Base-by-base conservation (phyloP, 1,140 invertebrate species). In the Zaprionus vittiger region DNA sequence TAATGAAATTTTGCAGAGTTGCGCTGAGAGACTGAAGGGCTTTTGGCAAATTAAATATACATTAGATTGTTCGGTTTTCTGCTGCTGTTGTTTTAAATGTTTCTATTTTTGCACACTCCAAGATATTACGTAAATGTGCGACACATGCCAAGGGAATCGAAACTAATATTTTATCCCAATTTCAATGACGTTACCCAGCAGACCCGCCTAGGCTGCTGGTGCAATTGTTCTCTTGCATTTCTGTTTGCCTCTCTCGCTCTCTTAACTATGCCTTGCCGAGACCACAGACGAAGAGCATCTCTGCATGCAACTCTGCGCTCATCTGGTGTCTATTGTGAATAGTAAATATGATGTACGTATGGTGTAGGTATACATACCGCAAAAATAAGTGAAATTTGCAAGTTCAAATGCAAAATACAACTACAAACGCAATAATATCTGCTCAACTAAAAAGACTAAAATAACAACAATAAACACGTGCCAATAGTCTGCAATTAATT, bases 401-500 rank as follows among this genome's bases (percentile, higher is more conserved):
- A 14, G 67, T 64, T 71, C 59, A 55, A 49, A 44, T 65, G 59
- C n/a, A 55, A 56, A n/a, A 64, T 12, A 31, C 31, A 11, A 14
- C 31, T 24, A 49, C 14, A 49, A 31, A 52, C 28, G 37, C 12
- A 17, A 31, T 4, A 52, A 69, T 7, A 49, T 20, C 7, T 47
- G 34, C 52, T 56, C 61, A 70, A 14, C 14, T 14, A 20, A 41
- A 67, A n/a, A 55, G 37, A 28, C 52, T n/a, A 20, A 41, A 73
- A 34, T 20, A 20, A 49, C 60, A 34, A 24, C 22, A 37, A 15
- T 15, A 31, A 26, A 34, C n/a, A 59, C 60, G 59, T 68, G 52
- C 37, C 65, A 52, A 60, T 60, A 49, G 28, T 55, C 38, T 37
- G 59, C 63, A 64, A 76, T 86, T 81, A 90, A 87, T 87, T 87